Percentiles rank a stretch among this genome's conserved stretches.
Conservation (phyloP, 2,888 invertebrate species). For the Willowsia nigromaculata region DNA sequence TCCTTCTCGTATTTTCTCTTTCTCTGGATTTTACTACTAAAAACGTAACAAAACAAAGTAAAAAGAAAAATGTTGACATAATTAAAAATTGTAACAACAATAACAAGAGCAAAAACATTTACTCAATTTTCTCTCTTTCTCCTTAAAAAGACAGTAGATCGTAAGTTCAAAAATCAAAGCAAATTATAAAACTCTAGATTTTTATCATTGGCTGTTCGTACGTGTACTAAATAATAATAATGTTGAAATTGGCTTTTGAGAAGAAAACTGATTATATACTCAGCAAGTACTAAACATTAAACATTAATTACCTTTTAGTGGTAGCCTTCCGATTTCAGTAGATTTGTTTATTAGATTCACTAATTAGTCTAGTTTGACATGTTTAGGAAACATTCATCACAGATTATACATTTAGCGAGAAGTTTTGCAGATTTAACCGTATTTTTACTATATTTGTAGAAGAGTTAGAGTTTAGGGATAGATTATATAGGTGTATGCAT, state of each 20-base stretch:
- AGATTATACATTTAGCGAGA: too few relatives aligned
- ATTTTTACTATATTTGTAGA: constrained; percentile 22
- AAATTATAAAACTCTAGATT: constrained; percentile 35
- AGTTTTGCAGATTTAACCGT: constrained; percentile 13
- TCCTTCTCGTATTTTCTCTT: constrained; percentile 36
- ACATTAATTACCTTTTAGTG: background rate
- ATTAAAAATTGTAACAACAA: constrained; percentile 31
- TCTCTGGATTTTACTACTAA: background rate
- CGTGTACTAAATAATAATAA: background rate
- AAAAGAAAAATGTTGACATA: background rate
- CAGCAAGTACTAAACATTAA: background rate
- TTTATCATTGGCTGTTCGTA: background rate
- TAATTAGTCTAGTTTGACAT: too few relatives aligned
- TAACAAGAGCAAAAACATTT: constrained; percentile 41
- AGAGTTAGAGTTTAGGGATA: background rate
- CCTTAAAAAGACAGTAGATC: constrained; percentile 69
- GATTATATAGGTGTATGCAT: background rate
- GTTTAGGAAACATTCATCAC: background rate
- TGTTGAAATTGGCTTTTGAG: background rate
- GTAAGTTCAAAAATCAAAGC: constrained; percentile 23
- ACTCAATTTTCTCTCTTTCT: constrained; percentile 71
- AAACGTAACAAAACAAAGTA: background rate
- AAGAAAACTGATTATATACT: constrained; percentile 11
- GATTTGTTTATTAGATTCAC: background rate
- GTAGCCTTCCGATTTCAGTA: constrained; percentile 28